A percentile compares a stretch with the other conserved stretches of the same genome.
Conservation (phyloP, 2,797 vertebrate species). For the Chanos chanos region DNA sequence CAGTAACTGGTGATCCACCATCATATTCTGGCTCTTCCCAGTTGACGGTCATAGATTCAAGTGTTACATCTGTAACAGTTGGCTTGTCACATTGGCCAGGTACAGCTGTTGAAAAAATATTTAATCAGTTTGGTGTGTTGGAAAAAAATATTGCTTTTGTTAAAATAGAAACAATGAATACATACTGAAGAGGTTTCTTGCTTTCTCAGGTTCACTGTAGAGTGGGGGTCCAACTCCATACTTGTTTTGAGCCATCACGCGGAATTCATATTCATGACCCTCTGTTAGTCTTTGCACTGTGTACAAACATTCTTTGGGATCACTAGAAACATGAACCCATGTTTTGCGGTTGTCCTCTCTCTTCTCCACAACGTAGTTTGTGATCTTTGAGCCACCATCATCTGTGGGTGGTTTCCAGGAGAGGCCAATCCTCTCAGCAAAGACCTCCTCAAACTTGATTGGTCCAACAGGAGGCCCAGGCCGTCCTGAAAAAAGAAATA, state of each 20-base stretch:
- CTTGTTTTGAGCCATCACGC: slow-evolving; percentile 97
- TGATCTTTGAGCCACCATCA: slow-evolving; percentile 94
- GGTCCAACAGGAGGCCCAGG: slow-evolving; percentile 89
- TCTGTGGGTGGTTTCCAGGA: slow-evolving; percentile 90
- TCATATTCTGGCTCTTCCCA: slow-evolving; percentile 98
- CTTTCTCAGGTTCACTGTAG: slow-evolving; percentile 90
- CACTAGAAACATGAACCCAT: slow-evolving; percentile 90
- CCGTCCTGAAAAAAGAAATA: slow-evolving; percentile 71
- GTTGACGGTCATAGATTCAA: slow-evolving; percentile 91
- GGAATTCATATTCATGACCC: slow-evolving; percentile 94
- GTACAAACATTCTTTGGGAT: slow-evolving; percentile 89
- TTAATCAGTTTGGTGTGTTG: neutral
- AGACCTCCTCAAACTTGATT: slow-evolving; percentile 89
- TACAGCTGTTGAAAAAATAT: slow-evolving; percentile 73
- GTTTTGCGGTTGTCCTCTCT: slow-evolving; percentile 92
- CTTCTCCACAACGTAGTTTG: slow-evolving; percentile 96
- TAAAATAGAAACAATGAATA: slow-evolving; percentile 38
- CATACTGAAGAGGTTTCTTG: slow-evolving; percentile 97
- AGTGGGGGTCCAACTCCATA: slow-evolving; percentile 90
- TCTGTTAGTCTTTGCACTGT: slow-evolving; percentile 90
- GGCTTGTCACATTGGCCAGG: slow-evolving; percentile 97
- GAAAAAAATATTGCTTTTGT: neutral
- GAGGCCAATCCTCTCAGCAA: slow-evolving; percentile 91
- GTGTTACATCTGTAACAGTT: slow-evolving; percentile 84
- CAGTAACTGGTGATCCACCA: slow-evolving; percentile 90